These are phyloP conservation scores for Helleia helle DNA, from an alignment of 2,888 invertebrate genomes.

Conservation along the genomic window DNA sequence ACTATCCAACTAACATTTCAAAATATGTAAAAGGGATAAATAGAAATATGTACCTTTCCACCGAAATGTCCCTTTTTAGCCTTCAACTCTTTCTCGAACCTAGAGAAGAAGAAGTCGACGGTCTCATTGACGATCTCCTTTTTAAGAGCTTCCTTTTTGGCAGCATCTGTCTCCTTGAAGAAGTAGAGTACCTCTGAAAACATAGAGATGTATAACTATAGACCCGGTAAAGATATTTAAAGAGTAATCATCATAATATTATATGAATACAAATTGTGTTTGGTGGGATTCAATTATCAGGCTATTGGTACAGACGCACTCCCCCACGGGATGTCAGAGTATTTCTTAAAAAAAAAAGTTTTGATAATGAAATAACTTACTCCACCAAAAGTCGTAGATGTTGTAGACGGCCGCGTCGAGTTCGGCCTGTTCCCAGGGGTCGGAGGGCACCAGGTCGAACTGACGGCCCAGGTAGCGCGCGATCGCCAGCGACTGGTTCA, in stretches of 20 bases:
- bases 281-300: too few species aligned
- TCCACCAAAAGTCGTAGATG: slow-evolving; percentile 58
- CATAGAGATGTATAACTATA: too few species aligned
- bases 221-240: too few species aligned
- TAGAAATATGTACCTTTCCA: slow-evolving; percentile 44
- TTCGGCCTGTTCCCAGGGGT: slow-evolving; percentile 59
- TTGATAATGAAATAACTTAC: too few species aligned
- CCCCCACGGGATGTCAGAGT: too few species aligned
- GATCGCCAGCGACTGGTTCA: slow-evolving; percentile 61
- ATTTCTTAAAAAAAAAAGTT: too few species aligned
- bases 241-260: too few species aligned
- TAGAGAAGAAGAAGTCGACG: slow-evolving; percentile 42
- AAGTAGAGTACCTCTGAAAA: slow-evolving; percentile 5
- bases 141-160: slow-evolving; percentile 20
- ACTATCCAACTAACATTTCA: too few species aligned
- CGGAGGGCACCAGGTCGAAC: slow-evolving; percentile 54
- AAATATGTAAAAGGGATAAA: too few species aligned
- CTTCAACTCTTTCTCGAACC: slow-evolving; percentile 46
- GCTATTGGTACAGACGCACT: too few species aligned
- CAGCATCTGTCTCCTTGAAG: slow-evolving; percentile 4
- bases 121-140: slow-evolving; percentile 36
- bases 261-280: too few species aligned
- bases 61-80: slow-evolving; percentile 44
- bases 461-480: slow-evolving; percentile 65
- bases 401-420: slow-evolving; percentile 58